Evolutionary conservation across 1,140 invertebrate genomes (phyloP).

Genomic region (Papilio xuthus): DNA sequence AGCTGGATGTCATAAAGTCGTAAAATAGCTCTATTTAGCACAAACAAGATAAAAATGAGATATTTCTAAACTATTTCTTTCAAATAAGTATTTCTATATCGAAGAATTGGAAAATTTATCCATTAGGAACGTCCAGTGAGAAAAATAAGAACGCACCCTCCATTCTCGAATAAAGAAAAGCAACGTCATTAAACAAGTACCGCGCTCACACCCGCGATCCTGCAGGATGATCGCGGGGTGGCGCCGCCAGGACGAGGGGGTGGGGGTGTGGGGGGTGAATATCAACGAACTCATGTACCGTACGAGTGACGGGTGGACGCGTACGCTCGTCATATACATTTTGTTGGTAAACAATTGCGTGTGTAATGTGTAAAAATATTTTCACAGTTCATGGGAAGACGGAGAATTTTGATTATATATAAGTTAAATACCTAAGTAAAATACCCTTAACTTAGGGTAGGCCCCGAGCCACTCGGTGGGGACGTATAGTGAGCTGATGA

Average conservation of each 20-base stretch:
- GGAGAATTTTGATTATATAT: neutral
- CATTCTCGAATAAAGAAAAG: slow-evolving; percentile 66
- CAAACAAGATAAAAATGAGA: neutral
- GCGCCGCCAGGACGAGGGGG: slow-evolving; percentile 43
- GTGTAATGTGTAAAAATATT: slow-evolving; percentile 39
- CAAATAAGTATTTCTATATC: neutral
- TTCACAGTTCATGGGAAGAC: neutral
- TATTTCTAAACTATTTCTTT: neutral
- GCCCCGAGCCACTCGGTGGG: no score
- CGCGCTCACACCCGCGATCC: slow-evolving; percentile 57
- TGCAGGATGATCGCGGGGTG: slow-evolving; percentile 56
- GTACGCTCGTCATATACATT: slow-evolving; percentile 60
- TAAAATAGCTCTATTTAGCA: neutral
- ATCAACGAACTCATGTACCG: slow-evolving; percentile 75
- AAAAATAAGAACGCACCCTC: slow-evolving; percentile 47
- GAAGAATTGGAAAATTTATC: slow-evolving; percentile 22
- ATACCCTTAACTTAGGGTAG: no score
- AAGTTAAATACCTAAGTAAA: no score
- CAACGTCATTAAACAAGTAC: slow-evolving; percentile 70
- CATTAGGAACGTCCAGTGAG: slow-evolving; percentile 27
- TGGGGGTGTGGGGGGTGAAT: slow-evolving; percentile 52
- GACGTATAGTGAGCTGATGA: no score
- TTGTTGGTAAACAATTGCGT: slow-evolving; percentile 79
- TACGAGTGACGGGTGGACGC: slow-evolving; percentile 63
- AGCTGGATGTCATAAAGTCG: no score